Conservation (phyloP, 2,113 vertebrate genomes). For the Prunella himalayana region DNA sequence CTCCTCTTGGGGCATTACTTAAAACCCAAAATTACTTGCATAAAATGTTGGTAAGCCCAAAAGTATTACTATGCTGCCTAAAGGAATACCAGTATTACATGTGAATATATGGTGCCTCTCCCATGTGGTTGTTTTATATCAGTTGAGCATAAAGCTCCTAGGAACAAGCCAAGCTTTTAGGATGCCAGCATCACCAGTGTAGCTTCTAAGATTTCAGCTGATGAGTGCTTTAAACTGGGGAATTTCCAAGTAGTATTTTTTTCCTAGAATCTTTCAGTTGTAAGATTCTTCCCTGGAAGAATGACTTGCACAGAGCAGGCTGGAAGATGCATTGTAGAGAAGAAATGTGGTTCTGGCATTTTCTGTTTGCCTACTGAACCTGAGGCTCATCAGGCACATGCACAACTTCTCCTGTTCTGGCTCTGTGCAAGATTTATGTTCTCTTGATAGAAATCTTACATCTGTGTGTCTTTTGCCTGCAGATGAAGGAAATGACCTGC, state of each 20-base stretch:
- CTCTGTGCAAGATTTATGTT: background rate
- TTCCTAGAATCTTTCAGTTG: background rate
- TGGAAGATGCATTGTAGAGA: background rate
- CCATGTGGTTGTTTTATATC: background rate
- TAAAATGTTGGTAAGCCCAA: background rate
- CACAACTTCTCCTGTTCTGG: background rate
- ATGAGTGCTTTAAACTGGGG: background rate
- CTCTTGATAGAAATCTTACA: background rate
- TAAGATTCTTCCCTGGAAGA: background rate
- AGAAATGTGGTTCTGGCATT: background rate
- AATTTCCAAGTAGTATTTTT: background rate
- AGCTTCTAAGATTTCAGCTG: background rate
- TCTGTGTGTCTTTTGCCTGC: background rate
- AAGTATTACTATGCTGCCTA: background rate
- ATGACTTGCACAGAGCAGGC: background rate
- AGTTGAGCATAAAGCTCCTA: background rate
- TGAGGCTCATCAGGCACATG: background rate
- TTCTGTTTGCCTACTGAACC: background rate
- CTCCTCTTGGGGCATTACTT: background rate
- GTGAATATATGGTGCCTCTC: background rate
- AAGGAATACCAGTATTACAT: background rate
- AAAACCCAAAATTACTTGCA: background rate
- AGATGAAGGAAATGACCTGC: slow-evolving; percentile 99
- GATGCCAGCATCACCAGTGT: background rate
- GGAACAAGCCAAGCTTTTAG: background rate